phyloP scores from a whole-genome alignment of 2,797 vertebrate genomes.

The Phrynocephalus vlangalii region DNA sequence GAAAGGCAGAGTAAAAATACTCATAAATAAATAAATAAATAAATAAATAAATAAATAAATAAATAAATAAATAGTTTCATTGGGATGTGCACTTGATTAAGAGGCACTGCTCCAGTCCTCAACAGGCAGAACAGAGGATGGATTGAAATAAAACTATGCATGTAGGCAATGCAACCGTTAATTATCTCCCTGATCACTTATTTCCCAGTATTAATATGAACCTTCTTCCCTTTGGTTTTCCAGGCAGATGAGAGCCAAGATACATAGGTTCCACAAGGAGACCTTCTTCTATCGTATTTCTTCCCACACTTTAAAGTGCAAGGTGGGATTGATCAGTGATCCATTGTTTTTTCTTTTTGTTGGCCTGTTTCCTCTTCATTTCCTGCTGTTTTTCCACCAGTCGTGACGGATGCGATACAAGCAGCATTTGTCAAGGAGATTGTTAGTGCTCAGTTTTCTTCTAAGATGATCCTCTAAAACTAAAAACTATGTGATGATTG shows the following conservation, averaged over 20 bases:
- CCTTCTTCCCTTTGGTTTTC: background rate
- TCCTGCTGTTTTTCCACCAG: slow-evolving; percentile 67
- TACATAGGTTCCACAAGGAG: slow-evolving; percentile 21
- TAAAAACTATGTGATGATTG: slow-evolving; percentile 65
- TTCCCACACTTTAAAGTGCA: slow-evolving; percentile 37
- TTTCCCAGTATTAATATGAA: background rate
- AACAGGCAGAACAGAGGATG: background rate
- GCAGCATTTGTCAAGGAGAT: slow-evolving; percentile 69
- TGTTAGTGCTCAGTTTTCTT: slow-evolving; percentile 71
- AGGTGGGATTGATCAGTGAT: slow-evolving; percentile 46
- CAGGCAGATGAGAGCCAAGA: slow-evolving; percentile 4
- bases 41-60: too few relatives aligned
- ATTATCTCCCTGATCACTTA: background rate
- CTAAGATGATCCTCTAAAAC: slow-evolving; percentile 55
- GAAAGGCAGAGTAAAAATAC: too few relatives aligned
- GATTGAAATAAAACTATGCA: background rate
- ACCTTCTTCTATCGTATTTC: slow-evolving; percentile 53
- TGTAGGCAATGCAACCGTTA: background rate
- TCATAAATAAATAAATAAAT: too few relatives aligned
- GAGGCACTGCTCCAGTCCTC: background rate
- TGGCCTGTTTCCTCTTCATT: slow-evolving; percentile 66
- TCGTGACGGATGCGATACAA: slow-evolving; percentile 72
- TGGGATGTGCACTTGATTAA: background rate
- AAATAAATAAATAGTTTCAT: background rate
- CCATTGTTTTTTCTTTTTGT: slow-evolving; percentile 69